Evolutionary conservation across 2,113 vertebrate species (phyloP), one percentile per base, ranked within the genome.

Genomic region (Ictalurus punctatus): DNA sequence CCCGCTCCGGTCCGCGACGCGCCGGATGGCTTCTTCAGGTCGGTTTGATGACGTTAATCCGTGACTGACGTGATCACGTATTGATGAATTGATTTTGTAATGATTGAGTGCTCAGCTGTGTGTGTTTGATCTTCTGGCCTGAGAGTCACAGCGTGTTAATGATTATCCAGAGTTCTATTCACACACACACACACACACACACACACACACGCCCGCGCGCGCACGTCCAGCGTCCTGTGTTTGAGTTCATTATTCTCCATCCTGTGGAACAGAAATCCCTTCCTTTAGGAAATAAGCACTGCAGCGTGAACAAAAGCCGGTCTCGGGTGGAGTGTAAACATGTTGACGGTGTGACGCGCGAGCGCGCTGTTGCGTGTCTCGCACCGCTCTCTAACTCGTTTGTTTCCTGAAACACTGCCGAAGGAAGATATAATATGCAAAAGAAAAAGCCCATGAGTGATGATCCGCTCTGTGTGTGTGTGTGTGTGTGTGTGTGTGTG

Each of bases 231-330:
- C 19, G 10, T 88, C 87, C 54, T 59, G 52, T 83, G 48, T 71
- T 83, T 40, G 30, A 83, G 23, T 56, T 34, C 71, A 34, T 63
- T 84, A 76, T 63, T 69, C 21, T 73, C 23, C 67, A 63, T 88
- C 87, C 81, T 88, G 81, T 84, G 82, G 69, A 88, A 76, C 59
- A 61, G 78, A 79, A 30, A 76, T 82, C 84, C 85, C 83, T 87
- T 65, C 69, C 54, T 88, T 84, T 54, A 84, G 87, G 87, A 88
- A 88, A 74, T 78, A 10, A 25, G 19, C n/a, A 17, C 81, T 44
- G 23, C 56, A 63, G 48, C 27, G 48, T 78, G 65, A 71, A 88
- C 87, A 88, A 84, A 88, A 83, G 25, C 40, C 6, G 87, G 23
- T 61, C 69, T 76, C 37, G 61, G 81, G 37, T 56, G 69, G 83